These are phyloP conservation scores for Lasiommata megera DNA, from an alignment of 2,888 invertebrate species.

Conservation along the genomic window DNA sequence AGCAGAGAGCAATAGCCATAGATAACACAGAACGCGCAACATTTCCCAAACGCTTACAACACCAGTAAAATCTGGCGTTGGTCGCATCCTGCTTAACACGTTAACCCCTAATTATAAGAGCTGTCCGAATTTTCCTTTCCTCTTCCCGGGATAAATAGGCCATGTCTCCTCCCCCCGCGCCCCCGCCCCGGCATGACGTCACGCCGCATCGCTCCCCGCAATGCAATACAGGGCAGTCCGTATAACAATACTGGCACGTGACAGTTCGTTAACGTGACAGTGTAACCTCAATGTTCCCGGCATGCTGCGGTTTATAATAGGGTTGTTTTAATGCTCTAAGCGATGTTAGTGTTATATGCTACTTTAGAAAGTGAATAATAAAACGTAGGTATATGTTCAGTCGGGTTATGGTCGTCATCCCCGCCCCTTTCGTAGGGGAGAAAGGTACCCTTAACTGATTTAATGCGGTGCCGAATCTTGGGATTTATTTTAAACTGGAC, in stretches of 20 bases:
- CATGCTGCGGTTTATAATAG: not conserved
- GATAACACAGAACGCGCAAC: no score
- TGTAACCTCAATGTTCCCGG: not conserved
- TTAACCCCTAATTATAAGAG: slow-evolving; percentile 28
- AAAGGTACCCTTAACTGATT: no score
- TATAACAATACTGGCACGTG: slow-evolving; percentile 15
- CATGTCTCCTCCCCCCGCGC: slow-evolving; percentile 36
- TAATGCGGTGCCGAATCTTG: no score
- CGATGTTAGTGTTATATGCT: no score
- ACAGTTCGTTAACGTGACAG: slow-evolving; percentile 7
- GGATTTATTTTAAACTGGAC: no score
- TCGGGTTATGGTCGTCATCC: no score
- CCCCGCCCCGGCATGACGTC: slow-evolving; percentile 35
- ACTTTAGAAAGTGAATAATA: no score
- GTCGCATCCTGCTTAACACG: not conserved
- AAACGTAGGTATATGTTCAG: no score
- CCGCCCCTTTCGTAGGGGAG: no score
- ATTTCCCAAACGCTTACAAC: no score
- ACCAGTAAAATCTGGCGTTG: not conserved
- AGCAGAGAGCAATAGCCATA: no score
- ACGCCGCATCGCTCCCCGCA: slow-evolving; percentile 37
- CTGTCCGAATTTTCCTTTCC: slow-evolving; percentile 41
- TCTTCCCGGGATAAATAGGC: slow-evolving; percentile 49
- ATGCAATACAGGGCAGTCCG: slow-evolving; percentile 36
- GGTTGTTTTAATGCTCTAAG: no score